Percentiles rank a stretch among this genome's conserved stretches.
phyloP scores from a whole-genome alignment of 2,797 vertebrate species.

The Cryptoblepharus egeriae region DNA sequence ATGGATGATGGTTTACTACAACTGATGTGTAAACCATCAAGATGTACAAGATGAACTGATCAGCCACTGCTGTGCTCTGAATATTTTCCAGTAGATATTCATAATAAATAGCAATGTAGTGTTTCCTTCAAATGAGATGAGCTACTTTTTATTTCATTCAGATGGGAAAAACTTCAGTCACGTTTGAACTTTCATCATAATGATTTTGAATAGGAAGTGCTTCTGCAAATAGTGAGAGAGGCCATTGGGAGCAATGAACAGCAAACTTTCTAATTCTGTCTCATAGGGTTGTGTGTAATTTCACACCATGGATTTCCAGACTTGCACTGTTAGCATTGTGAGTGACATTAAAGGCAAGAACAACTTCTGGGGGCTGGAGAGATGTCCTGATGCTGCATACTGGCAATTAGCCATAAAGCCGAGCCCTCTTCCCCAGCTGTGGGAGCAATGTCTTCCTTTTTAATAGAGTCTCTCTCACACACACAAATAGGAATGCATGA shows the following conservation, averaged over 20 bases:
- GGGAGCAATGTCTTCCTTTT: not conserved
- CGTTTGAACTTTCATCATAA: not conserved
- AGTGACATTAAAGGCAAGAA: constrained; percentile 4
- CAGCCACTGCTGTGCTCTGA: not conserved
- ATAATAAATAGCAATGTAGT: not conserved
- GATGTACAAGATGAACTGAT: too few relatives aligned
- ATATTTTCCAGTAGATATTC: not conserved
- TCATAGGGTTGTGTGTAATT: constrained; percentile 5
- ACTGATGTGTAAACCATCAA: too few relatives aligned
- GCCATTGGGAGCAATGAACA: not conserved
- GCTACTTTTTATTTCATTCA: not conserved
- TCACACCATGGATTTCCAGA: constrained; percentile 9
- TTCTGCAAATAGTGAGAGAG: not conserved
- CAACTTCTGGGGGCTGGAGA: not conserved
- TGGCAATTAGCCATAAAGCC: not conserved
- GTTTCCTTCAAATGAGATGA: not conserved
- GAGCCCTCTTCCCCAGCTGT: not conserved
- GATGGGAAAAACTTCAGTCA: not conserved
- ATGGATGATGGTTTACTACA: too few relatives aligned
- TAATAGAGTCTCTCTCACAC: not conserved
- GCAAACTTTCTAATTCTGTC: constrained; percentile 1
- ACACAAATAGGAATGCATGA: not conserved
- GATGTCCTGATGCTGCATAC: not conserved
- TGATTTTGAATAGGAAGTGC: constrained; percentile 2
- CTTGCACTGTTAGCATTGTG: constrained; percentile 7